A percentile compares a stretch with the other conserved stretches of the same genome.
phyloP scores from a whole-genome alignment of 2,888 invertebrate genomes.

The Tineola bisselliella region DNA sequence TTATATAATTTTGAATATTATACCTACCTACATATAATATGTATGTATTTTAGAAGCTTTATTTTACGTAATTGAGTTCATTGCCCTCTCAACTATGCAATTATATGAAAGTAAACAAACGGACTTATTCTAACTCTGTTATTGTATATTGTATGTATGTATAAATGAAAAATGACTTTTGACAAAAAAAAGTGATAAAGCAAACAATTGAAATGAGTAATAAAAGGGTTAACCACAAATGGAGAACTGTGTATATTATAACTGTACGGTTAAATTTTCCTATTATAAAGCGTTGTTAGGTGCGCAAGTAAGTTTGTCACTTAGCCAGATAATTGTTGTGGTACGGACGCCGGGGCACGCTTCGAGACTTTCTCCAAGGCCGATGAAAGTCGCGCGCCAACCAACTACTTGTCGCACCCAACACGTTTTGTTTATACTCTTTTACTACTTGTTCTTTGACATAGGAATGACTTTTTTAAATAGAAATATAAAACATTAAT shows the following conservation, averaged over 20 bases:
- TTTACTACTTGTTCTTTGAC: not conserved
- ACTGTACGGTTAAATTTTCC: not conserved
- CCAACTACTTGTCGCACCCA: slow-evolving; percentile 16
- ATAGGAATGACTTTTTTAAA: too few species aligned
- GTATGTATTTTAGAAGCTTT: too few species aligned
- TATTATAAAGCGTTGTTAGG: not conserved
- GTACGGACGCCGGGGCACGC: slow-evolving; percentile 22
- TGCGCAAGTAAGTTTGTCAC: not conserved
- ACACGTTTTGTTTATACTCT: not conserved
- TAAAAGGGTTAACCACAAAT: not conserved
- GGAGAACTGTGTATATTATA: not conserved
- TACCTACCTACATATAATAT: too few species aligned
- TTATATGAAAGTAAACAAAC: too few species aligned
- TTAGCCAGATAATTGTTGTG: slow-evolving; percentile 14
- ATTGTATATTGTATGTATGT: too few species aligned
- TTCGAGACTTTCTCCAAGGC: slow-evolving; percentile 54
- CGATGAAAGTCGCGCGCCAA: slow-evolving; percentile 49
- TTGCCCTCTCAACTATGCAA: too few species aligned
- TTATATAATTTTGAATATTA: too few species aligned
- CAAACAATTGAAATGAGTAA: too few species aligned
- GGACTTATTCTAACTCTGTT: too few species aligned
- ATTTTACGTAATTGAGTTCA: too few species aligned
- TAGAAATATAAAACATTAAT: not conserved
- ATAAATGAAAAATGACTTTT: too few species aligned
- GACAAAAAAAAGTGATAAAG: not conserved